phyloP scores from a whole-genome alignment of 2,113 vertebrate species.

The Oncorhynchus masou region DNA sequence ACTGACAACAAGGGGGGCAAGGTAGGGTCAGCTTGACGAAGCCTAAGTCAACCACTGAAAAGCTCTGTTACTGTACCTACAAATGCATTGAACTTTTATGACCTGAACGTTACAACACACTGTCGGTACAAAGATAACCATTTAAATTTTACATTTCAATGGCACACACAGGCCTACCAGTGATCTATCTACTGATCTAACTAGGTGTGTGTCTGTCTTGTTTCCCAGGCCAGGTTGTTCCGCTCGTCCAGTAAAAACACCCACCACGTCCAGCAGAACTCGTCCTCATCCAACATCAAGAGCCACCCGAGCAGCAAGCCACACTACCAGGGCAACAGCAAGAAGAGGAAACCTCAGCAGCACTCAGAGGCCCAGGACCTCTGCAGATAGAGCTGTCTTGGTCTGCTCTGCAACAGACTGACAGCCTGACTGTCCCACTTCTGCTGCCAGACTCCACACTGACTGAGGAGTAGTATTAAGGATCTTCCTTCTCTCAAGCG shows the following conservation, averaged over 20 bases:
- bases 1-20: constrained; percentile 85
- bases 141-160: too few relatives aligned
- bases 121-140: too few relatives aligned
- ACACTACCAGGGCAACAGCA: constrained; percentile 88
- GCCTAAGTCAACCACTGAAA: neutral
- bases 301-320: constrained; percentile 85
- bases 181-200: neutral
- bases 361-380: constrained; percentile 84
- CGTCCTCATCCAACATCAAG: constrained; percentile 79
- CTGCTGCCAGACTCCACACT: constrained; percentile 55
- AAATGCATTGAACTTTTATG: neutral
- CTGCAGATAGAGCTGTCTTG: constrained; percentile 83
- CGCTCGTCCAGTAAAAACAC: constrained; percentile 85
- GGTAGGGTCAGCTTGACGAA: constrained; percentile 65
- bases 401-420: constrained; percentile 19
- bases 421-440: constrained; percentile 45
- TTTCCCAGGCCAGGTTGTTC: constrained; percentile 81
- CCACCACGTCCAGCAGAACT: constrained; percentile 84
- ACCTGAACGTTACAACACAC: too few relatives aligned
- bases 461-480: constrained; percentile 50
- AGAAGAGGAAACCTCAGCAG: constrained; percentile 92
- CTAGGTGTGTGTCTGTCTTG: constrained; percentile 11
- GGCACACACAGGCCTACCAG: too few relatives aligned
- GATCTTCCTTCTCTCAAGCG: constrained; percentile 36
- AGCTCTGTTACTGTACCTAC: neutral